phyloP scores from a whole-genome alignment of 2,797 vertebrate species.

The Spondyliosoma cantharus region DNA sequence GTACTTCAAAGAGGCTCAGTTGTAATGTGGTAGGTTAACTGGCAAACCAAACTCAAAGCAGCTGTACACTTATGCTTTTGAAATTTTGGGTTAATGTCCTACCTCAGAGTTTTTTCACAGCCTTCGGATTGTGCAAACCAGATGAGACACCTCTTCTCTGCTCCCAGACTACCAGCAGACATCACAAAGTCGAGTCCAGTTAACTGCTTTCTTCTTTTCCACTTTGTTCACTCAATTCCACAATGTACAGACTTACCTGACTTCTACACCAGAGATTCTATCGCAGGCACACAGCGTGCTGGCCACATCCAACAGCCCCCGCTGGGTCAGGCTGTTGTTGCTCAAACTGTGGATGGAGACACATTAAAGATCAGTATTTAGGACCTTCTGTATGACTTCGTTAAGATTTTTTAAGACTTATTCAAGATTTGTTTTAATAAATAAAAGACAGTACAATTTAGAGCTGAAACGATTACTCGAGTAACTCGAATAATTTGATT shows the following conservation, averaged over 20 bases:
- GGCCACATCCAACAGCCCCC: conserved; percentile 82
- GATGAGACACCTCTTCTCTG: conserved; percentile 81
- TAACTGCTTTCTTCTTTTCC: not conserved
- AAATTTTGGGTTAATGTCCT: conserved; percentile 23
- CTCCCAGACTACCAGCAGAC: conserved; percentile 80
- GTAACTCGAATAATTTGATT: no score
- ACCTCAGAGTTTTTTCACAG: conserved; percentile 86
- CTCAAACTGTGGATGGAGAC: conserved; percentile 83
- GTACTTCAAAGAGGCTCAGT: not conserved
- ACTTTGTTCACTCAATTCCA: not conserved
- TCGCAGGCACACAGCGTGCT: conserved; percentile 73
- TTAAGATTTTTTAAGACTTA: no score
- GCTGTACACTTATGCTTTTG: not conserved
- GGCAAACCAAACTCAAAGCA: not conserved
- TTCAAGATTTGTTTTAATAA: not conserved
- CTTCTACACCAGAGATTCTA: conserved; percentile 74
- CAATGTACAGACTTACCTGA: conserved; percentile 78
- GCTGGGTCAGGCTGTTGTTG: conserved; percentile 84
- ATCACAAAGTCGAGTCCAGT: conserved; percentile 13
- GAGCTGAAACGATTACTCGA: no score
- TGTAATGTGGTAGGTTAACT: not conserved
- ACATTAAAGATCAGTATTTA: conserved; percentile 3
- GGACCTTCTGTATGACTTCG: no score
- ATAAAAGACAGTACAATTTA: no score
- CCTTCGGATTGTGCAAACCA: conserved; percentile 70